A percentile compares a stretch with the other conserved stretches of the same genome.
Evolutionary conservation across 2,888 invertebrate species (phyloP).

Genomic region (Alsophila aescularia): DNA sequence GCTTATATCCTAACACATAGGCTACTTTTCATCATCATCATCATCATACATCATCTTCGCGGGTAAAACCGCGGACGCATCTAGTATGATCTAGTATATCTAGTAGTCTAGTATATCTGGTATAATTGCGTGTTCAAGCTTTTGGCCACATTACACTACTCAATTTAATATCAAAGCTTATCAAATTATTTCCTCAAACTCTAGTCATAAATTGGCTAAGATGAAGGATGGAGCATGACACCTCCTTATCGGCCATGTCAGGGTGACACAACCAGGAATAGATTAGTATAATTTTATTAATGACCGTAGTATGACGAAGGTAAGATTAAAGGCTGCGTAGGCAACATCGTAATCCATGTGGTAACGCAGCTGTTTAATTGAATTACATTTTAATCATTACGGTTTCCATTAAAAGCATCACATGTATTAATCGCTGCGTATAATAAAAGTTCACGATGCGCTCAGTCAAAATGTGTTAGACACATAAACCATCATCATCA

Average conservation of each 20-base stretch:
- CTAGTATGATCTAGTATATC: too few relatives aligned
- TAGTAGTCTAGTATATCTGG: too few relatives aligned
- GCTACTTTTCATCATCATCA: too few relatives aligned
- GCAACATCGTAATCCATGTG: slow-evolving; percentile 10
- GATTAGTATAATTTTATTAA: slow-evolving; percentile 26
- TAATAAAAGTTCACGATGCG: too few relatives aligned
- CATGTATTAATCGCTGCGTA: too few relatives aligned
- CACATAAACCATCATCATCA: too few relatives aligned
- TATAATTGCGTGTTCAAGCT: too few relatives aligned
- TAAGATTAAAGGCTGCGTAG: not conserved
- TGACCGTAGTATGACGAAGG: slow-evolving; percentile 25
- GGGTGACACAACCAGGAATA: slow-evolving; percentile 11
- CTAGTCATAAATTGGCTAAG: slow-evolving; percentile 1
- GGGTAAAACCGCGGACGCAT: too few relatives aligned
- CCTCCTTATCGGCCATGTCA: slow-evolving; percentile 10
- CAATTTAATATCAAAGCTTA: not conserved
- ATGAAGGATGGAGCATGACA: slow-evolving; percentile 3
- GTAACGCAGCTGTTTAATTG: slow-evolving; percentile 3
- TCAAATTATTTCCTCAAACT: slow-evolving; percentile 10
- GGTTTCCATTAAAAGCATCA: not conserved
- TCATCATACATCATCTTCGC: too few relatives aligned
- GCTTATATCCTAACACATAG: too few relatives aligned
- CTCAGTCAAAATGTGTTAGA: too few relatives aligned
- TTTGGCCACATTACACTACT: too few relatives aligned
- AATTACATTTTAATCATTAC: slow-evolving; percentile 1